Percentiles rank a stretch among this genome's conserved stretches.
phyloP scores from a whole-genome alignment of 2,113 vertebrate species.

The Psittacus erithacus region DNA sequence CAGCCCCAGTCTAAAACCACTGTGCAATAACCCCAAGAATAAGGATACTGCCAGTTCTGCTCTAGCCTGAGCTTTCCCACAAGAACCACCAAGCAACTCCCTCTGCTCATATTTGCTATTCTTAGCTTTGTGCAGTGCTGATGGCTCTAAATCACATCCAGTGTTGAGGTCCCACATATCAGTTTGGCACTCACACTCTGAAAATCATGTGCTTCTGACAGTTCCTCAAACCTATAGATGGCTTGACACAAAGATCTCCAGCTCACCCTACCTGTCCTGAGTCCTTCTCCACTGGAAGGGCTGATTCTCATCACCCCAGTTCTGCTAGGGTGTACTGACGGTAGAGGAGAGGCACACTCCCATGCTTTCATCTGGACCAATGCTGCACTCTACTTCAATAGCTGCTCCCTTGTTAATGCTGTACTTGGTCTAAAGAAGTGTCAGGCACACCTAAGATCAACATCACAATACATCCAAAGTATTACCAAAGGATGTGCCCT shows the following conservation, averaged over 20 bases:
- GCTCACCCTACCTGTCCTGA: background rate
- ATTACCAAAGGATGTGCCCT: too few species aligned
- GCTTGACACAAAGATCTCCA: background rate
- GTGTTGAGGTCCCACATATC: background rate
- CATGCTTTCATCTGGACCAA: background rate
- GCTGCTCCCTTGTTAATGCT: background rate
- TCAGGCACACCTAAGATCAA: background rate
- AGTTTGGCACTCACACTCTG: background rate
- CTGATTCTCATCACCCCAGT: background rate
- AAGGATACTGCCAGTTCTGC: background rate
- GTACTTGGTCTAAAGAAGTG: background rate
- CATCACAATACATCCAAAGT: background rate
- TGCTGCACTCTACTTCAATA: background rate
- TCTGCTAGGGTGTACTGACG: background rate
- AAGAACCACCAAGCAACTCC: background rate
- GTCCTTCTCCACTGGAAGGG: background rate
- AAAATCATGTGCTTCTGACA: background rate
- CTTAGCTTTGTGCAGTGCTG: background rate
- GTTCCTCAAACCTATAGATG: background rate
- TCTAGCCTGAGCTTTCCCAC: background rate
- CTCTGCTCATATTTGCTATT: background rate
- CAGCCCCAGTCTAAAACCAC: background rate
- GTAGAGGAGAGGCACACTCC: background rate
- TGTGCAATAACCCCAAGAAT: background rate
- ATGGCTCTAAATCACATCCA: background rate